These are phyloP conservation scores for Regulus satrapa DNA, from an alignment of 2,113 vertebrate species.

Conservation along the genomic window DNA sequence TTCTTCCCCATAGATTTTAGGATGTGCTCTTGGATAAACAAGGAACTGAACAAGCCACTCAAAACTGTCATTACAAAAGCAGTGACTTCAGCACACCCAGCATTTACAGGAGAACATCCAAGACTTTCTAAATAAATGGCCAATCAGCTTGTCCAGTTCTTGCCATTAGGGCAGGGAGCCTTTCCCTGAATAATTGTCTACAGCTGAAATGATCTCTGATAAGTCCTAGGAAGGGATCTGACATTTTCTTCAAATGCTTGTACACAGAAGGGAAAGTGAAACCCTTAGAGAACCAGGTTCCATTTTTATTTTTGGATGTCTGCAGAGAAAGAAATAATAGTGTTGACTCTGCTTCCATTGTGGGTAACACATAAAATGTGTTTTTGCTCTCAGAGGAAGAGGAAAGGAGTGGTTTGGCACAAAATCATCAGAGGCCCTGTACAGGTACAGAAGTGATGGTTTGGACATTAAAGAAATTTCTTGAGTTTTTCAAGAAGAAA, in stretches of 20 bases:
- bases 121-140: background rate
- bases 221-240: background rate
- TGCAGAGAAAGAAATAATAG: background rate
- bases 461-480: background rate
- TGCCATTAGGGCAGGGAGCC: background rate
- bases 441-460: background rate
- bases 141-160: background rate
- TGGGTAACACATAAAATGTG: rapidly evolving
- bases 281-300: background rate
- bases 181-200: background rate
- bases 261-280: background rate
- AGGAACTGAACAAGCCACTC: background rate
- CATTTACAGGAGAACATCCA: background rate
- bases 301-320: background rate
- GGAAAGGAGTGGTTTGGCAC: background rate
- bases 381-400: background rate
- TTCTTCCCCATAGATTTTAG: background rate
- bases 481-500: background rate
- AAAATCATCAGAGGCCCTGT: background rate
- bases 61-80: background rate
- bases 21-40: background rate
- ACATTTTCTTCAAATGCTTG: background rate
- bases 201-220: background rate
- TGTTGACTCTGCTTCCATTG: background rate
- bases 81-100: background rate